A percentile compares a stretch with the other conserved stretches of the same genome.
phyloP scores from a whole-genome alignment of 2,113 vertebrate genomes.

The Panthera tigris region DNA sequence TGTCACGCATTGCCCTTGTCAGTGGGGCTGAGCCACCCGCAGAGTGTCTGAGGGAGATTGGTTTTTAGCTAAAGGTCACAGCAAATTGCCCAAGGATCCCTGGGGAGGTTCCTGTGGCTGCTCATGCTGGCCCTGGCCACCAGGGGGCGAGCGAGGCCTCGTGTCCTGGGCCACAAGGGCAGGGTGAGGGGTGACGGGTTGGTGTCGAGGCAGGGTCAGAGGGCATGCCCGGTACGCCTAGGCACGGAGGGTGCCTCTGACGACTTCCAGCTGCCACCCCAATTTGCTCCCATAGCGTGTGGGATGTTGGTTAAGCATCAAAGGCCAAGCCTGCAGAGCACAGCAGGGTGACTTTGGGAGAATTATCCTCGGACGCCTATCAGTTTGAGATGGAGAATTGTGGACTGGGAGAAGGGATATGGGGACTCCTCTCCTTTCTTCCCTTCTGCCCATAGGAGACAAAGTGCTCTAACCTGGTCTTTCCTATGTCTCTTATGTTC shows the following conservation, averaged over 20 bases:
- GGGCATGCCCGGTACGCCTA: no score
- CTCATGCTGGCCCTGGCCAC: neutral
- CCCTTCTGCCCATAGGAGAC: neutral
- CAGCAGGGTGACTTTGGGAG: neutral
- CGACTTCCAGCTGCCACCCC: neutral
- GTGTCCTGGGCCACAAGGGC: neutral
- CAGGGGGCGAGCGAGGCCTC: neutral
- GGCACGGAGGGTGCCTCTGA: neutral
- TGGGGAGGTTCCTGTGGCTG: neutral
- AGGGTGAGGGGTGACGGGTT: accelerated
- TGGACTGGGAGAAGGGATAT: neutral
- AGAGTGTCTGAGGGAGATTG: neutral
- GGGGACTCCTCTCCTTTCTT: neutral
- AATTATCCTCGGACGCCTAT: neutral
- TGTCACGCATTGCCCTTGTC: neutral
- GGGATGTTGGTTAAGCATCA: neutral
- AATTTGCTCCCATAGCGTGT: neutral
- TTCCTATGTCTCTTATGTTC: neutral
- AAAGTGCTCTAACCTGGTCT: neutral
- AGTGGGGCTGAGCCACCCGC: neutral
- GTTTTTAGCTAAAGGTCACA: slow-evolving; percentile 57
- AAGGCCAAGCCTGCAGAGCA: neutral
- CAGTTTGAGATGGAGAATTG: neutral
- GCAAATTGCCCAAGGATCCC: slow-evolving; percentile 3
- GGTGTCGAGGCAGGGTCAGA: neutral